Evolutionary conservation across 2,797 vertebrate genomes (phyloP).

Genomic region (Chromobotia macracanthus): DNA sequence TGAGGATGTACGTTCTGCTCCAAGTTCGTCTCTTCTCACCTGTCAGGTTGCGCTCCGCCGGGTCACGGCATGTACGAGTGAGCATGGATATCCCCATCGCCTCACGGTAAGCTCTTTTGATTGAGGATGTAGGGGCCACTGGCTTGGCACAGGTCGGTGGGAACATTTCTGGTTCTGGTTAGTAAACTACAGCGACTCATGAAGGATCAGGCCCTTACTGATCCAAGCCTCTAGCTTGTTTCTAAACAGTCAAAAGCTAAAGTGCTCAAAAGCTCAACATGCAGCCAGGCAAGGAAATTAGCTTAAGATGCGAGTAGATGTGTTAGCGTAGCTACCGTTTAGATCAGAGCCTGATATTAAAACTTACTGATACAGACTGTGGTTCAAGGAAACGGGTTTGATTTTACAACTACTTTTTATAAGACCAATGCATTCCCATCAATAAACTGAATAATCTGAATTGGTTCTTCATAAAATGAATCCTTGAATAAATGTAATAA

Average conservation of each 20-base stretch:
- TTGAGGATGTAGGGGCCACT: slow-evolving; percentile 75
- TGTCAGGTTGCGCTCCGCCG: slow-evolving; percentile 66
- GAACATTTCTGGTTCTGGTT: slow-evolving; percentile 88
- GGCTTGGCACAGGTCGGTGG: slow-evolving; percentile 76
- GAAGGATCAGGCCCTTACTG: slow-evolving; percentile 64
- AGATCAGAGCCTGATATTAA: neutral
- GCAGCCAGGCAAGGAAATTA: slow-evolving; percentile 28
- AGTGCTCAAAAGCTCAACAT: slow-evolving; percentile 21
- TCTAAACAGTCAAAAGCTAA: slow-evolving; percentile 37
- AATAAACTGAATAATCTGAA: neutral
- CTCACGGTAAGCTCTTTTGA: slow-evolving; percentile 73
- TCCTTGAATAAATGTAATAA: neutral
- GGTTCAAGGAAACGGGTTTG: neutral
- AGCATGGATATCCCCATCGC: slow-evolving; percentile 51
- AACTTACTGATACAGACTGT: neutral
- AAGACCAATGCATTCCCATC: neutral
- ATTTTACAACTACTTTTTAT: neutral
- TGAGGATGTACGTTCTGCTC: slow-evolving; percentile 66
- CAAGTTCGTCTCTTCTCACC: slow-evolving; percentile 76
- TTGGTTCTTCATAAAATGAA: neutral
- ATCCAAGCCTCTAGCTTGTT: slow-evolving; percentile 26
- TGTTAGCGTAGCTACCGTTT: slow-evolving; percentile 28
- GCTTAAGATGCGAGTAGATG: slow-evolving; percentile 32
- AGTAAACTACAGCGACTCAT: slow-evolving; percentile 69
- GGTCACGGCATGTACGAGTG: slow-evolving; percentile 63